Conservation (phyloP, 2,888 invertebrate genomes). For the Orchestes rusci region DNA sequence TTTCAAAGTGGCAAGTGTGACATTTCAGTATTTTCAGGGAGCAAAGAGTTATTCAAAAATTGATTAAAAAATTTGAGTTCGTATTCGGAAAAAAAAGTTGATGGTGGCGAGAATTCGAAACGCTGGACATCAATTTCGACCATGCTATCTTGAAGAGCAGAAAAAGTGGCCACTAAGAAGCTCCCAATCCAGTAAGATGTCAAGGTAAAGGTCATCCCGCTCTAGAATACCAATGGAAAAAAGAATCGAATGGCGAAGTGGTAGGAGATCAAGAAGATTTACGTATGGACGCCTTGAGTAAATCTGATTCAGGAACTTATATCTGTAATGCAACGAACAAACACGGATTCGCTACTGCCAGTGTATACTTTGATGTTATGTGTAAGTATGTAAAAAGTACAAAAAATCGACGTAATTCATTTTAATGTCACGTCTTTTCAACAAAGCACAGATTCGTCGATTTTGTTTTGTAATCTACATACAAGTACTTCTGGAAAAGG, state of each 20-base stretch:
- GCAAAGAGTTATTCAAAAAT: too few relatives aligned
- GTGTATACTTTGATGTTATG: constrained; percentile 69
- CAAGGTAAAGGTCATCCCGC: constrained; percentile 61
- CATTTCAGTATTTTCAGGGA: too few relatives aligned
- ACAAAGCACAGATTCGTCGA: too few relatives aligned
- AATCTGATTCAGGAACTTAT: constrained; percentile 70
- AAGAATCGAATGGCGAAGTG: constrained; percentile 50
- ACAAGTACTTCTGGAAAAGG: too few relatives aligned
- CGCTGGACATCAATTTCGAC: too few relatives aligned
- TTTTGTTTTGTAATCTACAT: too few relatives aligned
- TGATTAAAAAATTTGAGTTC: too few relatives aligned
- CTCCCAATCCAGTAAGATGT: constrained; percentile 52
- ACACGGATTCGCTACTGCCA: constrained; percentile 66
- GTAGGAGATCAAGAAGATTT: constrained; percentile 49
- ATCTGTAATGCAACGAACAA: constrained; percentile 72
- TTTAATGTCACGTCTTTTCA: background rate
- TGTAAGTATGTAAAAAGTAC: constrained; percentile 52
- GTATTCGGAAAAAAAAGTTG: too few relatives aligned
- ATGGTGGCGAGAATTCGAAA: too few relatives aligned
- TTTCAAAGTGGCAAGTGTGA: too few relatives aligned
- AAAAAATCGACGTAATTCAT: background rate
- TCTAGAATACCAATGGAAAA: constrained; percentile 66
- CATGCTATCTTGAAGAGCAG: too few relatives aligned
- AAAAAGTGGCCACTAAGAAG: too few relatives aligned
- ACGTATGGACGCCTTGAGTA: constrained; percentile 57